Evolutionary conservation across 2,797 vertebrate species (phyloP), one percentile per base, ranked within the genome.

Genomic region (Chrysocyon brachyurus): DNA sequence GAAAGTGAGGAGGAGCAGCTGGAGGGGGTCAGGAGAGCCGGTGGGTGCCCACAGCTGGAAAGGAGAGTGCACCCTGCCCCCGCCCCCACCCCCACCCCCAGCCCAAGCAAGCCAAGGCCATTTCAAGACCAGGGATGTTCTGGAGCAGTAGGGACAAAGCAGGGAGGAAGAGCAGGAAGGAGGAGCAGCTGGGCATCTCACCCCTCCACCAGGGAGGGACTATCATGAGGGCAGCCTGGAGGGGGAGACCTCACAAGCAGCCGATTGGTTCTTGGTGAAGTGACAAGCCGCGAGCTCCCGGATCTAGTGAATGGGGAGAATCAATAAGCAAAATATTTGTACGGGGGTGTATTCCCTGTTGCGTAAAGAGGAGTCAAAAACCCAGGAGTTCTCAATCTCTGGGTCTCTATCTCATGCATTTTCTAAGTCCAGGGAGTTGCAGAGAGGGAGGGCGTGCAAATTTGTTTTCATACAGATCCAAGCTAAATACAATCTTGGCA

Each of bases 401-500:
- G 83, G 26, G 3, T 40, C 46, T 46, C 40, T 46, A 46, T 46
- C 40, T 24, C 19, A 19, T 22, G 14, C 63, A 14, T 66, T 87
- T 87, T 92, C 72, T 19, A 40, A 72, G 83, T 59, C 73, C n/a
- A 91, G 73, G 57, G 59, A 79, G 59, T 66, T 89, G 31, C 66
- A 93, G 12, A 95, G 79, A 96, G 46, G 16, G 52, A 54, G 64
- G 40, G 46, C 73, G 63, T 91, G 63, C 84, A 92, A 88, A 96
- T 96, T 95, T 97, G 73, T 97, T 96, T 97, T 94, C 86, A 17
- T 46, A 26, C 16, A 36, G 78, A 89, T 75, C 66, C 21, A 52
- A 95, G 85, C 86, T 89, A 94, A 97, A 83, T 87, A 93, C 75
- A 90, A 46, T 81, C 95, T 96, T 95, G 94, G 75, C 85, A 81